These are phyloP conservation scores for Probosciger aterrimus DNA, from an alignment of 2,113 vertebrate genomes.

Conservation along the genomic window DNA sequence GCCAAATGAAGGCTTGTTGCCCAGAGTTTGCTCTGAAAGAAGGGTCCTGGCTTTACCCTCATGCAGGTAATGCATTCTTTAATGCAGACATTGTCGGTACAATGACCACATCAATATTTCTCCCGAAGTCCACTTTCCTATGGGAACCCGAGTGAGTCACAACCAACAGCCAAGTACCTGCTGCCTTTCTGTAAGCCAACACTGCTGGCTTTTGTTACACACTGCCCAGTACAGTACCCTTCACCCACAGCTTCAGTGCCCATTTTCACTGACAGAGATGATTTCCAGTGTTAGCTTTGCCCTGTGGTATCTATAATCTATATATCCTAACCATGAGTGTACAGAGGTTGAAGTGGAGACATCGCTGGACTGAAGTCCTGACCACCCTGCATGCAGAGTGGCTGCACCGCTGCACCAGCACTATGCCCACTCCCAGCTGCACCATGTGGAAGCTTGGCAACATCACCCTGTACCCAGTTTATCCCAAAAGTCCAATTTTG, in stretches of 20 bases:
- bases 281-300: background rate
- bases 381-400: accelerated
- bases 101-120: background rate
- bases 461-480: background rate
- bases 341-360: background rate
- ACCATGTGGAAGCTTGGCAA: background rate
- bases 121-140: background rate
- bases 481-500: background rate
- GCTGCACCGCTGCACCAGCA: background rate
- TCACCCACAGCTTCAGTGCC: accelerated
- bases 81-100: background rate
- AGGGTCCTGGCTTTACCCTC: background rate
- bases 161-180: background rate
- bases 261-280: background rate
- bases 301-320: background rate
- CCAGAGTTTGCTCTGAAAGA: background rate
- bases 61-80: background rate
- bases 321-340: background rate
- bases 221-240: background rate
- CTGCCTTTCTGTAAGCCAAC: background rate
- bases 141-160: background rate
- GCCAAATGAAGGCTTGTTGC: background rate
- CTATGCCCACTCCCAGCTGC: background rate
- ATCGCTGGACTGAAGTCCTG: background rate
- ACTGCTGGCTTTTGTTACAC: background rate